phyloP scores from a whole-genome alignment of 1,140 invertebrate genomes.

The Vanessa tameamea region DNA sequence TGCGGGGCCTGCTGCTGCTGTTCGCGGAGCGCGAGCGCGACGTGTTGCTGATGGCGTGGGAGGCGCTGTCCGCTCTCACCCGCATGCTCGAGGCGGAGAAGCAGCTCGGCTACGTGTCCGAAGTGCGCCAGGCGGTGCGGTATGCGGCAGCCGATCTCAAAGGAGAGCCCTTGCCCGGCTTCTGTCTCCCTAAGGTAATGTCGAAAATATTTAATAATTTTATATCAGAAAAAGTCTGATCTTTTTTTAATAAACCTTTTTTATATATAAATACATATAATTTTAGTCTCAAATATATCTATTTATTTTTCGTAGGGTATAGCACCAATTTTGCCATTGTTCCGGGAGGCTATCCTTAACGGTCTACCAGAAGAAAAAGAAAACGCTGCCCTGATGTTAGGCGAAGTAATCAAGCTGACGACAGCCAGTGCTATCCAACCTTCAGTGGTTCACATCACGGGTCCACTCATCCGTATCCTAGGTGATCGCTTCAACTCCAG shows the following conservation, averaged over 20 bases:
- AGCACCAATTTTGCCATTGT: conserved; percentile 95
- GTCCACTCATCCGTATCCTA: conserved; percentile 97
- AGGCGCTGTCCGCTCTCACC: conserved; percentile 87
- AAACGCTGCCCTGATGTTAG: conserved; percentile 94
- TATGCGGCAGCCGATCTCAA: conserved; percentile 94
- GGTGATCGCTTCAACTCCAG: conserved; percentile 96
- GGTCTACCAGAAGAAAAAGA: conserved; percentile 97
- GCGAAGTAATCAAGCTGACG: conserved; percentile 94
- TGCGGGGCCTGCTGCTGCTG: conserved; percentile 92
- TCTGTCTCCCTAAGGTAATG: conserved; percentile 91
- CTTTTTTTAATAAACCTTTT: not conserved
- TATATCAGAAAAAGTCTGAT: not conserved
- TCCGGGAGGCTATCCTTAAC: conserved; percentile 97
- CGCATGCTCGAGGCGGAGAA: conserved; percentile 92
- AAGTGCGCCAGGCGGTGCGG: conserved; percentile 94
- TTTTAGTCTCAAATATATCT: too few species aligned
- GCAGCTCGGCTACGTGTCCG: conserved; percentile 91
- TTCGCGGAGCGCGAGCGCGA: conserved; percentile 91
- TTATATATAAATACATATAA: not conserved
- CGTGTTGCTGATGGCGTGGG: conserved; percentile 84
- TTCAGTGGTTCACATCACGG: conserved; percentile 97
- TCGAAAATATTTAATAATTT: not conserved
- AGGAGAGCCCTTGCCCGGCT: conserved; percentile 92
- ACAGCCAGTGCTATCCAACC: conserved; percentile 93
- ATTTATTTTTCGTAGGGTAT: conserved; percentile 85